phyloP scores from a whole-genome alignment of 2,888 invertebrate species.

The Eupsilia transversa region DNA sequence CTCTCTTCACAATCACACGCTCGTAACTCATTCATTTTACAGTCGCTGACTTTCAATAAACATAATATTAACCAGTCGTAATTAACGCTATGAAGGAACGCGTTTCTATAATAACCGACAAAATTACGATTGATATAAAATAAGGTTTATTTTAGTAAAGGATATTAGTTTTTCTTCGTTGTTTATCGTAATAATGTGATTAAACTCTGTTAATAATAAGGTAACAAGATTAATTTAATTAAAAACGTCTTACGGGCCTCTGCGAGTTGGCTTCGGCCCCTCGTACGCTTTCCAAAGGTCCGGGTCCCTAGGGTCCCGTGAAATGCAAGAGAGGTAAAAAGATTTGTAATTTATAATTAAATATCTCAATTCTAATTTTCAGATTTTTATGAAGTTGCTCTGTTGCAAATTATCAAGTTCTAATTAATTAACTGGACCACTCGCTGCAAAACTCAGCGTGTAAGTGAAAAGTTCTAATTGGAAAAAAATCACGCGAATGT shows the following conservation, averaged over 20 bases:
- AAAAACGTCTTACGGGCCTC: too few species aligned
- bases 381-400: neutral
- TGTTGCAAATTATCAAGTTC: neutral
- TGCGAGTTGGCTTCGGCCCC: too few species aligned
- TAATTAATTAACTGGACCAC: conserved; percentile 2
- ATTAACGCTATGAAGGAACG: conserved; percentile 21
- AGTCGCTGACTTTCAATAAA: conserved; percentile 36
- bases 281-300: too few species aligned
- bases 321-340: too few species aligned
- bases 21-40: conserved; percentile 44
- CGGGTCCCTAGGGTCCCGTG: too few species aligned
- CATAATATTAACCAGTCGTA: conserved; percentile 19
- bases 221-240: neutral
- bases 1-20: conserved; percentile 18
- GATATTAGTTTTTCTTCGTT: neutral
- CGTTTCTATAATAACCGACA: neutral
- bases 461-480: conserved; percentile 39
- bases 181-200: too few species aligned
- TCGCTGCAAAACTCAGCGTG: conserved; percentile 4
- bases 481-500: conserved; percentile 28
- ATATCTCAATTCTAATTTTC: neutral
- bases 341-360: neutral
- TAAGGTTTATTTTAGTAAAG: neutral
- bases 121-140: neutral
- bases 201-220: neutral